phyloP scores from a whole-genome alignment of 2,113 vertebrate genomes.

The Amazona guildingii region DNA sequence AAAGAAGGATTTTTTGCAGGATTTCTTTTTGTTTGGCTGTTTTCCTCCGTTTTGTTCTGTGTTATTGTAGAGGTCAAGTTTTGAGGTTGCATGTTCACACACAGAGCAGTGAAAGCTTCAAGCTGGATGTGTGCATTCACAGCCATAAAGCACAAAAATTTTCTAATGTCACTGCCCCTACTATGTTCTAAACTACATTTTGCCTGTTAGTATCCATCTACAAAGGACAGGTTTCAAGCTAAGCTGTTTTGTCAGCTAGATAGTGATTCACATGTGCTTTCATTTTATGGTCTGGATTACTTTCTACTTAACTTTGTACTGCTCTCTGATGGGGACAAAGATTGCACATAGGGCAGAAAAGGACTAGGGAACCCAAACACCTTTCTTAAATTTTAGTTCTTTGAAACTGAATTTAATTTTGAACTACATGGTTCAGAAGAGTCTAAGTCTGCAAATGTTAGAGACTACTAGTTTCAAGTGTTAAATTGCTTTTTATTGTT shows the following conservation, averaged over 20 bases:
- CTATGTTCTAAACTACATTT: not conserved
- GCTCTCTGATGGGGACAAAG: not conserved
- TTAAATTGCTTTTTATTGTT: conserved; percentile 8
- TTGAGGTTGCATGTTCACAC: not conserved
- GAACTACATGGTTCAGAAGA: not conserved
- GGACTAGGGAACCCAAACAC: not conserved
- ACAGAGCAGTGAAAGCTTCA: not conserved
- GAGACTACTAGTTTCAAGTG: not conserved
- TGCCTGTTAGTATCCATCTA: not conserved
- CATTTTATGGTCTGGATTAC: not conserved
- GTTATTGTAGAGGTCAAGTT: not conserved
- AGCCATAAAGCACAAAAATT: not conserved
- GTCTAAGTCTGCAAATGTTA: not conserved
- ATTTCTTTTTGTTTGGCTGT: not conserved
- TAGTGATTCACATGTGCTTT: not conserved
- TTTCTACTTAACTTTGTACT: not conserved
- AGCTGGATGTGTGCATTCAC: not conserved
- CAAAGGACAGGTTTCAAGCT: not conserved
- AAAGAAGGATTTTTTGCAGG: not conserved
- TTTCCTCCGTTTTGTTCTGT: not conserved
- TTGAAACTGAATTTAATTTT: not conserved
- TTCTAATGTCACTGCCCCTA: not conserved
- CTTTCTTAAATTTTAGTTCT: not conserved
- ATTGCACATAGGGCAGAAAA: not conserved
- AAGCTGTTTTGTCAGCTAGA: not conserved